Percentiles rank a stretch among this genome's conserved stretches.
Evolutionary conservation across 30 jellyfish, hydroid and myxozoan genomes (phyloP).

Genomic region (Rhopilema esculentum): DNA sequence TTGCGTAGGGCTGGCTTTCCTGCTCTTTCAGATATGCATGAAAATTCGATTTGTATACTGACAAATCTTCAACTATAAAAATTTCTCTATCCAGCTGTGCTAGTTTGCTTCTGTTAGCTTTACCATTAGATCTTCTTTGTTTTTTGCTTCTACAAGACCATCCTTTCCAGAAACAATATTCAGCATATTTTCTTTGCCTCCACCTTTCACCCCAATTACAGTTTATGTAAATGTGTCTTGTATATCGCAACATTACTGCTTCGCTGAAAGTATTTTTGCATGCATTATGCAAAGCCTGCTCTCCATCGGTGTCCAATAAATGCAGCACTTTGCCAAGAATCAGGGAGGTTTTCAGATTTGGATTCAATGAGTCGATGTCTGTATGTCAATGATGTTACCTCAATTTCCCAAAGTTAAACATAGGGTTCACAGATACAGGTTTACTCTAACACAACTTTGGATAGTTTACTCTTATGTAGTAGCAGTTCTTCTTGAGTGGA

Average conservation of each 20-base stretch:
- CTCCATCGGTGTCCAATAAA: not conserved
- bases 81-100: not conserved
- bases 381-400: not conserved
- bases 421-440: not conserved
- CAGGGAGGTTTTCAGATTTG: not conserved
- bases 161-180: constrained; percentile 4
- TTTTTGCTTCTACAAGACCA: constrained; percentile 3
- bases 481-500: too few species aligned
- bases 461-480: too few species aligned
- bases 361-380: not conserved
- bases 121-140: not conserved
- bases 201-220: constrained; percentile 9
- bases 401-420: not conserved
- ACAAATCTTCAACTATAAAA: not conserved
- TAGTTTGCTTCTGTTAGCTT: constrained; percentile 1
- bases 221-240: not conserved
- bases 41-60: not conserved
- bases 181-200: not conserved
- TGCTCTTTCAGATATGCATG: not conserved
- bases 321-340: not conserved
- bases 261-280: not conserved
- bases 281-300: too few species aligned
- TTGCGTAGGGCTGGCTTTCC: not conserved
- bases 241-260: not conserved
- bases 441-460: too few species aligned